phyloP scores from a whole-genome alignment of 2,797 vertebrate species.

The Poeciliopsis turneri region DNA sequence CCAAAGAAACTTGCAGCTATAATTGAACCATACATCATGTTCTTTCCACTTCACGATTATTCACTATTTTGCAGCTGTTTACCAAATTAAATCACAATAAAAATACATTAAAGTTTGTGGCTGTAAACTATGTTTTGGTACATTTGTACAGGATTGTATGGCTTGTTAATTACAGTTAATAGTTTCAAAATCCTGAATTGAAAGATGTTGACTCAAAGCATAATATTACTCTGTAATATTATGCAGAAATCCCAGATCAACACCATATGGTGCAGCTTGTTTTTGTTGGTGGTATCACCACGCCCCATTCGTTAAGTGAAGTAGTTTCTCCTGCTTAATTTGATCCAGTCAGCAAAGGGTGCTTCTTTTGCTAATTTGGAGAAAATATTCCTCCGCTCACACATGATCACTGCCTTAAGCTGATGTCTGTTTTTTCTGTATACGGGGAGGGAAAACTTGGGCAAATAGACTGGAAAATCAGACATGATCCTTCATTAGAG shows the following conservation, averaged over 20 bases:
- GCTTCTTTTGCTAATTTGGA: constrained; percentile 14
- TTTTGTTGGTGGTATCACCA: constrained; percentile 30
- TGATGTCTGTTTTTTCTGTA: constrained; percentile 16
- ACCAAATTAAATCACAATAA: not conserved
- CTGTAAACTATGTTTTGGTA: not conserved
- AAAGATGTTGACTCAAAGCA: not conserved
- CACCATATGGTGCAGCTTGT: constrained; percentile 35
- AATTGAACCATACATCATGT: not conserved
- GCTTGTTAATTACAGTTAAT: not conserved
- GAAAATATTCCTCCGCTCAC: constrained; percentile 19
- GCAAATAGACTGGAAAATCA: constrained; percentile 6
- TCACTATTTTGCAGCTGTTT: not conserved
- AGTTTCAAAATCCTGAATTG: not conserved
- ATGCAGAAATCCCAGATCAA: constrained; percentile 10
- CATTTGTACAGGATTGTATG: not conserved
- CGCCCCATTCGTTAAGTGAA: constrained; percentile 27
- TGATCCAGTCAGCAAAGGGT: constrained; percentile 21
- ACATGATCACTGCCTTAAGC: constrained; percentile 10
- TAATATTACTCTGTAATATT: not conserved
- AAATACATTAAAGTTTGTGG: not conserved
- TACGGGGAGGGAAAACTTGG: not conserved
- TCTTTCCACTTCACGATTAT: not conserved
- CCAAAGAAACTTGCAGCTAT: not conserved
- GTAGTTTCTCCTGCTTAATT: constrained; percentile 15
- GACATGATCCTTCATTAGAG: constrained; percentile 14